Base-by-base conservation (phyloP, 2,113 vertebrate genomes). In the Sarotherodon lohbergeri region DNA sequence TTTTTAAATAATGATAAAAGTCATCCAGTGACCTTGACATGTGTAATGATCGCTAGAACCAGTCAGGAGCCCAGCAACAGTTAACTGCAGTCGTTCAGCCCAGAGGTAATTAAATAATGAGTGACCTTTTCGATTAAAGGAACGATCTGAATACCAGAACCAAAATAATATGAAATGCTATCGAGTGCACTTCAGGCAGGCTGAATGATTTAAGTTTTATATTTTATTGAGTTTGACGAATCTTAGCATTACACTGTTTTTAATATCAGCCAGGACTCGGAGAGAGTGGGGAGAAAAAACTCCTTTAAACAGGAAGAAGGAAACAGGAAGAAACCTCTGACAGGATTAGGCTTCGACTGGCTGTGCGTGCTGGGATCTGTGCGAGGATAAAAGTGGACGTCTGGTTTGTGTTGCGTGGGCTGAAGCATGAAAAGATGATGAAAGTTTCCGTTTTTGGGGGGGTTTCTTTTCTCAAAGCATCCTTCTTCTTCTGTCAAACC, bases 321-420 rank as follows among this genome's bases (percentile, higher is more conserved):
- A 19, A 78, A 50, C 27, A 5, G 71, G 71, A 78, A 5, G 10
- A 24, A 55, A 24, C 54, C 9, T 34, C 27, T 78, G 27, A 13
- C 4, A 52, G 27, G 73, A 34, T 52, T 9, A 1, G 73, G 1
- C 11, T 19, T 50, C 11, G 3, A 52, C 17, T 34, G 46, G 73
- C 73, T 52, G 46, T 50, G 73, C 27, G 17, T 17, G 27, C 27
- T 78, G 27, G 73, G 73, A 13, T 78, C 46, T 4, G 27, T 34
- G 43, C 0, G 6, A 34, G 46, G 0, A 32, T 0, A 13, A 52
- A 78, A 32, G 11, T 52, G 73, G 43, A 1, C 1, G 11, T 78
- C 43, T 50, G 46, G 27, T 78, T 52, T 78, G 46, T 34, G 24
- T 6, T 36, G 68, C 0, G 1, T 68, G 84, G 73, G 4, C 59